phyloP scores from a whole-genome alignment of 2,888 invertebrate species.

The Heliconius hortense region DNA sequence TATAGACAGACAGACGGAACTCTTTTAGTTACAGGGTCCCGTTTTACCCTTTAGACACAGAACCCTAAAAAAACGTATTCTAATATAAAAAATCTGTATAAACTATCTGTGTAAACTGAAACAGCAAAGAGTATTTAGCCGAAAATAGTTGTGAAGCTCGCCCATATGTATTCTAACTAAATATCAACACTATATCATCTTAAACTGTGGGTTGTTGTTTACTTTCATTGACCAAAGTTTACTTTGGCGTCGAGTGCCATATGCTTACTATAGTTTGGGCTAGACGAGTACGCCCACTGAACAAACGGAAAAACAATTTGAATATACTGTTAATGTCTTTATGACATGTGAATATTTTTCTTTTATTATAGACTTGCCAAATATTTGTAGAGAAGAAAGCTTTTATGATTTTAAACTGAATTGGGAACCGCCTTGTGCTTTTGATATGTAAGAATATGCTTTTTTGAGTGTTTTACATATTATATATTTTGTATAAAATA shows the following conservation, averaged over 20 bases:
- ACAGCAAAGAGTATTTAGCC: too few relatives aligned
- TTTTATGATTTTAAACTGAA: not conserved
- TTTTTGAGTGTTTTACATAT: too few relatives aligned
- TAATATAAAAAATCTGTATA: too few relatives aligned
- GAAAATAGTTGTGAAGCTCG: not conserved
- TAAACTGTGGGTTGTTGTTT: slow-evolving; percentile 28
- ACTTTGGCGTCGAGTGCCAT: slow-evolving; percentile 27
- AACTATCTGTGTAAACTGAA: too few relatives aligned
- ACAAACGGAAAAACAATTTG: slow-evolving; percentile 26
- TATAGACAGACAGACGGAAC: too few relatives aligned
- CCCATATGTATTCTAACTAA: not conserved
- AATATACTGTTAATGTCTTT: slow-evolving; percentile 40
- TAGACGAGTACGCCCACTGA: slow-evolving; percentile 33
- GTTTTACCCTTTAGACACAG: too few relatives aligned
- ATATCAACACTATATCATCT: not conserved
- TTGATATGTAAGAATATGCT: too few relatives aligned
- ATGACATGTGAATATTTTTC: slow-evolving; percentile 34
- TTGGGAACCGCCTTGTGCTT: too few relatives aligned
- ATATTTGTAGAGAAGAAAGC: slow-evolving; percentile 15
- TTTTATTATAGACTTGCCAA: slow-evolving; percentile 7
- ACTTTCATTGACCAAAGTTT: slow-evolving; percentile 32
- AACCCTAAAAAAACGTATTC: too few relatives aligned
- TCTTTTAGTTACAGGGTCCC: too few relatives aligned
- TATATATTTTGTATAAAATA: too few relatives aligned
- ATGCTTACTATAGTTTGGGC: not conserved